phyloP scores from a whole-genome alignment of 35 echinoderm and acorn worm species.

The Eucidaris tribuloides region DNA sequence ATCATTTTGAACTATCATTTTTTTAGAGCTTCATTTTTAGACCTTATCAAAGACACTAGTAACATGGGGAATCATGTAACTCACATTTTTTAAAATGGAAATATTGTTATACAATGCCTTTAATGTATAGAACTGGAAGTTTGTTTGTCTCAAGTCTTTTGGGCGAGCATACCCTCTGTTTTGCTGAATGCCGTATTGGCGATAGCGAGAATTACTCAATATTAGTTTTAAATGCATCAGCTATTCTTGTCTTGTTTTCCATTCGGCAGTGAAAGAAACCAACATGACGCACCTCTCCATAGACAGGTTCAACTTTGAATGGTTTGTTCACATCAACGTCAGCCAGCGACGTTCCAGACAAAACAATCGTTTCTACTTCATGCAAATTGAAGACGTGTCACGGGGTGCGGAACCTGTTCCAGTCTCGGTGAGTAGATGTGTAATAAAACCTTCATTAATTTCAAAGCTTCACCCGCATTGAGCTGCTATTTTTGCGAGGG shows the following conservation, averaged over 20 bases:
- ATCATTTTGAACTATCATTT: too few relatives aligned
- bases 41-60: too few relatives aligned
- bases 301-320: slow-evolving; percentile 82
- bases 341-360: slow-evolving; percentile 31
- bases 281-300: slow-evolving; percentile 56
- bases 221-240: too few relatives aligned
- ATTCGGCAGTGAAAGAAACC: slow-evolving; percentile 67
- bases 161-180: background rate
- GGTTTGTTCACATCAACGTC: slow-evolving; percentile 49
- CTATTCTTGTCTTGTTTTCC: background rate
- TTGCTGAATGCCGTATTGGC: background rate
- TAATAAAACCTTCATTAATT: background rate
- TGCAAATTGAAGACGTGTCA: slow-evolving; percentile 67
- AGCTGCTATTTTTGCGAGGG: too few relatives aligned
- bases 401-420: slow-evolving; percentile 72
- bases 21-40: too few relatives aligned
- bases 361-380: slow-evolving; percentile 28
- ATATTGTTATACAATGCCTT: too few relatives aligned
- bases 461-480: too few relatives aligned
- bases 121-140: too few relatives aligned
- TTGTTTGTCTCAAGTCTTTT: too few relatives aligned
- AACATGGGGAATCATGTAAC: too few relatives aligned
- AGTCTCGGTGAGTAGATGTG: slow-evolving; percentile 57
- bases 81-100: too few relatives aligned
- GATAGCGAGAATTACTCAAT: too few relatives aligned